These are phyloP conservation scores for Polyommatus icarus DNA, from an alignment of 2,888 invertebrate genomes.

Conservation along the genomic window DNA sequence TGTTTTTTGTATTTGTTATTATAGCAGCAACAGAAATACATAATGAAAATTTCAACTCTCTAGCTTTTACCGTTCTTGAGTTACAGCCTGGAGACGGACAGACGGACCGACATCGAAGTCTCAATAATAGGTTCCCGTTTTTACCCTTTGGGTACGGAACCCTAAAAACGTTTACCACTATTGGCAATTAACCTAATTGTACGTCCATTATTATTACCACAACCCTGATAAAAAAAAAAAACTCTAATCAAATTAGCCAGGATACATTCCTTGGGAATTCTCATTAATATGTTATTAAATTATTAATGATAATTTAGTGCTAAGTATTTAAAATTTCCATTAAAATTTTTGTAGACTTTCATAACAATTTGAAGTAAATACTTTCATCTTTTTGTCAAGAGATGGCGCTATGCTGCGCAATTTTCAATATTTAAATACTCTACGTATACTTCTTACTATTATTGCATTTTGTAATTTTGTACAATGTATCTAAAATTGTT, in stretches of 20 bases:
- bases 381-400: not conserved
- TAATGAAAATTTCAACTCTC: too few species aligned
- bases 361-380: not conserved
- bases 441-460: not conserved
- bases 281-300: not conserved
- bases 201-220: too few species aligned
- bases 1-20: too few species aligned
- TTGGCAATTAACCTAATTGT: not conserved
- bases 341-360: too few species aligned
- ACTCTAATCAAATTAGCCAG: not conserved
- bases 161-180: not conserved
- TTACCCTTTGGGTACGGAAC: too few species aligned
- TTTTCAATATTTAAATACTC: not conserved
- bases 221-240: not conserved
- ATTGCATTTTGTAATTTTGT: not conserved
- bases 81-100: too few species aligned
- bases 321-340: too few species aligned
- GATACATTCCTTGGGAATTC: not conserved
- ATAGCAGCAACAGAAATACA: too few species aligned
- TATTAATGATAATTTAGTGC: too few species aligned
- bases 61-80: too few species aligned
- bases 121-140: too few species aligned
- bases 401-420: slow-evolving; percentile 6
- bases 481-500: not conserved
- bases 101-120: too few species aligned